Base-by-base conservation (phyloP, 2,888 invertebrate species). In the Sipunculus nudus region DNA sequence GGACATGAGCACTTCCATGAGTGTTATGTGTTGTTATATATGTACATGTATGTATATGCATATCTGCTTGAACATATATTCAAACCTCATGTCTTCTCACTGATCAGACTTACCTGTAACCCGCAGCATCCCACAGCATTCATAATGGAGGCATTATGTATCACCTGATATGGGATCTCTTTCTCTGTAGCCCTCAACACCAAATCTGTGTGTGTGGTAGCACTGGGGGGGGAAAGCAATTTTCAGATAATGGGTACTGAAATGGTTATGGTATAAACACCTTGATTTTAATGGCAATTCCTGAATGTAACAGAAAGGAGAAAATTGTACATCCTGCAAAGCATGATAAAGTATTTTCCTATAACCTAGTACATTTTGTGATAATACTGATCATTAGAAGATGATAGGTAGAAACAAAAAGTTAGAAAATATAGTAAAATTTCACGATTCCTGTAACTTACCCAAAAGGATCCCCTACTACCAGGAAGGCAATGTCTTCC, bases 131-230 rank as follows among this genome's bases (percentile, higher is more conserved):
- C 98, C 16, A 97, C 89, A 8, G 99, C 99, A 86, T 87, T 71
- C 60, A 71, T 62, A 31, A 71, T 71, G n/a, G 71, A 71, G 6
- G 70, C 70, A 59, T 71, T 71, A 57, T 71, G 71, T 5, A 71
- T 53, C 6, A 69, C 67, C 23, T 57, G 52, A 54, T 90, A 89
- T 66, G 88, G 80, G 28, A 94, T 89, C n/a, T 87, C 88, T 76
- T 89, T 88, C 77, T 94, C 89, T 79, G 89, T 90, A 32, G 97
- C 97, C 76, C 98, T 87, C 57, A 99, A 85, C 55, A 97, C 88
- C 77, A 99, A 88, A 81, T 99, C 99, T 25, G 95, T 92, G 78
- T 99, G 99, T 0, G 99, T 99, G 8, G 99, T 99, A 3, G 99
- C 99, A 23, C 96, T 86, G 64, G n/a, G 28, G 66, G n/a, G n/a